These are phyloP conservation scores for Ceratothoa steindachneri DNA, from an alignment of 2,888 invertebrate genomes.

Conservation along the genomic window DNA sequence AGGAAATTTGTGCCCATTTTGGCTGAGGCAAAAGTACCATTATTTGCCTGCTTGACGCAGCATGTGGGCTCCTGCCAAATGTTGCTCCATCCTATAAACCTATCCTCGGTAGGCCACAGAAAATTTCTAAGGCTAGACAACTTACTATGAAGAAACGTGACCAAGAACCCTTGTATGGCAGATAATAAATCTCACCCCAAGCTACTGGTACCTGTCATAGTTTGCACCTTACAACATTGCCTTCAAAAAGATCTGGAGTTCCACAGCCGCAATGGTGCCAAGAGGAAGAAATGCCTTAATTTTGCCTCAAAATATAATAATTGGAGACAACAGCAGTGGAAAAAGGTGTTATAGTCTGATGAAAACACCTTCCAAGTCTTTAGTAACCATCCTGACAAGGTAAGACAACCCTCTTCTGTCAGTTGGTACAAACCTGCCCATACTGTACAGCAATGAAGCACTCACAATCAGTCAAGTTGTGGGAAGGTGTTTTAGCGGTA, in stretches of 20 bases:
- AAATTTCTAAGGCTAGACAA: not conserved
- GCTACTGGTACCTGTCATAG: not conserved
- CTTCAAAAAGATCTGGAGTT: slow-evolving; percentile 1
- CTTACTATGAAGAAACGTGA: not conserved
- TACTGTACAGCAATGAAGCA: no score
- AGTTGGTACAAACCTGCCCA: not conserved
- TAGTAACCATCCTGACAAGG: no score
- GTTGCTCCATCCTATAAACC: not conserved
- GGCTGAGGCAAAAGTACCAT: not conserved
- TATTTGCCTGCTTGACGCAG: not conserved
- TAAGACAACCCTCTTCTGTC: not conserved
- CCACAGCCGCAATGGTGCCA: not conserved
- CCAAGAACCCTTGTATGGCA: slow-evolving; percentile 7
- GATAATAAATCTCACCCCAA: not conserved
- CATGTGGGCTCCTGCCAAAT: not conserved
- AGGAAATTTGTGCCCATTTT: not conserved
- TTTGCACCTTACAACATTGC: not conserved
- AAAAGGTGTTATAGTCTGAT: slow-evolving; percentile 7
- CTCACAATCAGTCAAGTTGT: no score
- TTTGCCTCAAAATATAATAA: not conserved
- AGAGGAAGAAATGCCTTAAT: slow-evolving; percentile 9
- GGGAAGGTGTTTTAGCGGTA: no score
- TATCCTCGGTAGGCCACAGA: not conserved
- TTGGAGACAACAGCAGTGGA: not conserved
- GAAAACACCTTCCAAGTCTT: slow-evolving; percentile 2